Evolutionary conservation across 2,888 invertebrate species (phyloP).

Genomic region (Palloptera scutellata): DNA sequence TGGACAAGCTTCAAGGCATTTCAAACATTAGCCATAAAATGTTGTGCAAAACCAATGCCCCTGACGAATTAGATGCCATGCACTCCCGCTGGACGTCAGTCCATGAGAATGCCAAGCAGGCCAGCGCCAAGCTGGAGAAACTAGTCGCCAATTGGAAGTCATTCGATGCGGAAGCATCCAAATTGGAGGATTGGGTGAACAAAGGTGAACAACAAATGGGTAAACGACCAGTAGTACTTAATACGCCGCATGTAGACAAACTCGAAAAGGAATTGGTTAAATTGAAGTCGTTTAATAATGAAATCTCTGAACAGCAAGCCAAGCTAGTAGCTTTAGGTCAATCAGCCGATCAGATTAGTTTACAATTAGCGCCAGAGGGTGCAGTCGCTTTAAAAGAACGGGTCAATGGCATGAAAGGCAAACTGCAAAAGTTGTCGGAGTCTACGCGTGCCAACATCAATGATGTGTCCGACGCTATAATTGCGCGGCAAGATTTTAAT

Average conservation of each 20-base stretch:
- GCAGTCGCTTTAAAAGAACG: constrained; percentile 75
- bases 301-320: constrained; percentile 85
- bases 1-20: constrained; percentile 77
- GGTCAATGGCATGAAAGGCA: constrained; percentile 76
- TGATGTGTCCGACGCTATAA: constrained; percentile 80
- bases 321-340: constrained; percentile 82
- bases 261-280: constrained; percentile 79
- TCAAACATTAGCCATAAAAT: constrained; percentile 79
- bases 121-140: constrained; percentile 80
- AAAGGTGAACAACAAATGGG: constrained; percentile 72
- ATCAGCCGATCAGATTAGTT: constrained; percentile 79
- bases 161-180: constrained; percentile 79
- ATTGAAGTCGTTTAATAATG: constrained; percentile 82
- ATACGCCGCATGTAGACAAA: constrained; percentile 77
- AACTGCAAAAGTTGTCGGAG: constrained; percentile 79
- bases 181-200: constrained; percentile 80
- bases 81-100: constrained; percentile 86
- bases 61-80: constrained; percentile 85
- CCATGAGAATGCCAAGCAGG: constrained; percentile 80
- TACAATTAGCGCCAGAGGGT: constrained; percentile 81
- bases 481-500: constrained; percentile 84
- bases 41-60: constrained; percentile 77
- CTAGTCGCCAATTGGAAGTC: constrained; percentile 82
- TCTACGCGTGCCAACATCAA: constrained; percentile 79
- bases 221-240: constrained; percentile 69